Conservation (phyloP, 2,888 invertebrate genomes). For the Pardosa pseudoannulata region DNA sequence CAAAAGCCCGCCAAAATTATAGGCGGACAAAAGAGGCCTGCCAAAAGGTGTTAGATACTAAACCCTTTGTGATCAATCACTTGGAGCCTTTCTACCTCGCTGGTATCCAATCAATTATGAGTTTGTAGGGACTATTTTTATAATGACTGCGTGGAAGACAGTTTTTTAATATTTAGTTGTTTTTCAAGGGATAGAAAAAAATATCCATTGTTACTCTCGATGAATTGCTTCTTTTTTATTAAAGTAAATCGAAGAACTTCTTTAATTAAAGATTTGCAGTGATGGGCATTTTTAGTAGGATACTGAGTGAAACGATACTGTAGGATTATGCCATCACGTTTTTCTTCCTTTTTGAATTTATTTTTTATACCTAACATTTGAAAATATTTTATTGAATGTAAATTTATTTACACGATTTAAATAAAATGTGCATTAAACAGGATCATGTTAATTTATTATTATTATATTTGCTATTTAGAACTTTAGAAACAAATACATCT, state of each 20-base stretch:
- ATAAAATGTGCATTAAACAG: too few relatives aligned
- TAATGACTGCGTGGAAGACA: not conserved
- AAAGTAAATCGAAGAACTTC: not conserved
- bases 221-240: not conserved
- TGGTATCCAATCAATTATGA: conserved; percentile 6
- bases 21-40: not conserved
- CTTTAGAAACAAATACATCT: too few relatives aligned
- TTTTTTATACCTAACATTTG: too few relatives aligned
- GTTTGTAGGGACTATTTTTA: conserved; percentile 3
- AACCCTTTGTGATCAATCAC: not conserved
- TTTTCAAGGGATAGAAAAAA: not conserved
- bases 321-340: not conserved
- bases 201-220: not conserved
- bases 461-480: too few relatives aligned
- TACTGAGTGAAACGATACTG: not conserved
- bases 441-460: too few relatives aligned
- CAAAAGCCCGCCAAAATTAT: conserved; percentile 4
- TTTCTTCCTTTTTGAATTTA: too few relatives aligned
- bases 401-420: too few relatives aligned
- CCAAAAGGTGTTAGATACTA: not conserved
- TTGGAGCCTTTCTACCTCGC: not conserved
- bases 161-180: too few relatives aligned
- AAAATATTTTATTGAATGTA: too few relatives aligned
- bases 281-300: not conserved
- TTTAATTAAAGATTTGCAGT: not conserved